A percentile compares a stretch with the other conserved stretches of the same genome.
phyloP scores from a whole-genome alignment of 2,113 vertebrate genomes.

The Chamaetylas fuelleborni region DNA sequence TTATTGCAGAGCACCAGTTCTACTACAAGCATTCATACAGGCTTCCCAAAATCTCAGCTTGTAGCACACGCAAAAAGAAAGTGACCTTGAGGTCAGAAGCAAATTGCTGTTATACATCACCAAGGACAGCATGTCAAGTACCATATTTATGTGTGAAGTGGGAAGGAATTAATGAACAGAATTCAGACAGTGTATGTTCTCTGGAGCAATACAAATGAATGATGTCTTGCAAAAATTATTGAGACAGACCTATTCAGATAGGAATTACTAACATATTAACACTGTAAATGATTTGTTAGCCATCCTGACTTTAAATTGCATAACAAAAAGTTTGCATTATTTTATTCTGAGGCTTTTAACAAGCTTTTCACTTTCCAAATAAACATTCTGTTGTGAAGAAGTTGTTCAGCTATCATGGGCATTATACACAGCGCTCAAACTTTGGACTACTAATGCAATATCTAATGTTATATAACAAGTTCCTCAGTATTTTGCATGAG shows the following conservation, averaged over 20 bases:
- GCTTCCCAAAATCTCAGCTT: not conserved
- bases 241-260: slow-evolving; percentile 20
- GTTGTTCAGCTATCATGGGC: not conserved
- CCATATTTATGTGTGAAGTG: slow-evolving; percentile 33
- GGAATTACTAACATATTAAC: slow-evolving; percentile 34
- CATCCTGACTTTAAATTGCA: not conserved
- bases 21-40: not conserved
- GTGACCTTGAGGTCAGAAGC: not conserved
- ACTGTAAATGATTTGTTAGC: slow-evolving; percentile 43
- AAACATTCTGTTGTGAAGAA: not conserved
- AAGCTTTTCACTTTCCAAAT: slow-evolving; percentile 7
- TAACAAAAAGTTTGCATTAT: not conserved
- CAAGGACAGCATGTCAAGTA: slow-evolving; percentile 26
- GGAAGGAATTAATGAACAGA: slow-evolving; percentile 24
- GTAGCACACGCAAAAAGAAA: not conserved
- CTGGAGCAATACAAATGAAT: not conserved
- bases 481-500: not conserved
- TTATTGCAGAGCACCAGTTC: not conserved
- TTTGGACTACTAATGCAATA: not conserved
- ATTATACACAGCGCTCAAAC: not conserved
- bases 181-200: slow-evolving; percentile 22
- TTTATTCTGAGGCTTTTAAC: not conserved
- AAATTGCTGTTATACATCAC: slow-evolving; percentile 39
- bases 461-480: not conserved
- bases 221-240: slow-evolving; percentile 3